phyloP scores from a whole-genome alignment of 2,797 vertebrate species.

The Carcharodon carcharias region DNA sequence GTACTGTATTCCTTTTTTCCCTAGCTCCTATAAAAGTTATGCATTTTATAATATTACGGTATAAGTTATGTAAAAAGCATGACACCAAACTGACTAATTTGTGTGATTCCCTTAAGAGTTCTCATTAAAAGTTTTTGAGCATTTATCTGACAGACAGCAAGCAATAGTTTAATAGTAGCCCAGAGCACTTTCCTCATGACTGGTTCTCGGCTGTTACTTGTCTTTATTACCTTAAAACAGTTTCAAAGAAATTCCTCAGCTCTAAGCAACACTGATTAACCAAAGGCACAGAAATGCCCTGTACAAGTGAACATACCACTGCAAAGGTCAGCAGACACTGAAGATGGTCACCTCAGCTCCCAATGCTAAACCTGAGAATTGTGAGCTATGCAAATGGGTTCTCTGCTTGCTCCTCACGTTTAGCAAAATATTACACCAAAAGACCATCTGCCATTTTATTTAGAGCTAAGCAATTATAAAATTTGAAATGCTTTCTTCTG shows the following conservation, averaged over 20 bases:
- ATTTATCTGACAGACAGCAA: constrained; percentile 53
- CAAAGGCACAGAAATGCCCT: constrained; percentile 50
- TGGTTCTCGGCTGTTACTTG: constrained; percentile 53
- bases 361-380: constrained; percentile 31
- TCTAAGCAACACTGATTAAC: constrained; percentile 58
- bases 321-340: constrained; percentile 55
- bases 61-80: background rate
- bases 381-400: too few relatives aligned
- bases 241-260: constrained; percentile 61
- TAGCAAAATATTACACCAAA: constrained; percentile 39
- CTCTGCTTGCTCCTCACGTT: constrained; percentile 38
- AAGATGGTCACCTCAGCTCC: constrained; percentile 41
- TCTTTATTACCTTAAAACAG: constrained; percentile 59
- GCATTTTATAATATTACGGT: background rate
- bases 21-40: background rate
- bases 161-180: constrained; percentile 53
- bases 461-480: background rate
- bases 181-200: constrained; percentile 53
- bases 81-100: background rate
- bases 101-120: constrained; percentile 56
- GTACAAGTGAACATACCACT: constrained; percentile 47
- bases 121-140: constrained; percentile 55
- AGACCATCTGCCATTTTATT: background rate
- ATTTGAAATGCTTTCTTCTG: background rate
- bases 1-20: background rate